These are phyloP conservation scores for Tolmerus cingulatus DNA, from an alignment of 2,888 invertebrate genomes.

Conservation along the genomic window DNA sequence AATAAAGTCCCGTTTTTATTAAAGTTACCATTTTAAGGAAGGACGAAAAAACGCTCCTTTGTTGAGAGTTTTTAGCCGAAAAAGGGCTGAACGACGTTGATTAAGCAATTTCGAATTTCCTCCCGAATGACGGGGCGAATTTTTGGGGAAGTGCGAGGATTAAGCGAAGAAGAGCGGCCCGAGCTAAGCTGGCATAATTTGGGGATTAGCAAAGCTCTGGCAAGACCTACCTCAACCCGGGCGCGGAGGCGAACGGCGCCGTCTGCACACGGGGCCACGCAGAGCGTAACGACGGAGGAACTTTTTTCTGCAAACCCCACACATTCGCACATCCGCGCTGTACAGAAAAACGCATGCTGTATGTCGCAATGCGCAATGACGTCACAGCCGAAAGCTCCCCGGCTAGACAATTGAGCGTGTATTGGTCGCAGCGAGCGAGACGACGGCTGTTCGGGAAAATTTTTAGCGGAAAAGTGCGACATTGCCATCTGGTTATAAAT, in stretches of 20 bases:
- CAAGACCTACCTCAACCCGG: neutral
- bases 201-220: conserved; percentile 11
- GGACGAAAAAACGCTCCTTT: neutral
- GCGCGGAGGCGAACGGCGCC: neutral
- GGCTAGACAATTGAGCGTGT: neutral
- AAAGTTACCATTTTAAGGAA: neutral
- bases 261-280: conserved; percentile 8
- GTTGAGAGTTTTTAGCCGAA: neutral
- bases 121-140: neutral
- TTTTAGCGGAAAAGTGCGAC: neutral
- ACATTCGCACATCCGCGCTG: neutral
- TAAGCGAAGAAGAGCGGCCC: neutral
- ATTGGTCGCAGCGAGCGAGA: neutral
- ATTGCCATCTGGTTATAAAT: conserved; percentile 24
- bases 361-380: conserved; percentile 54
- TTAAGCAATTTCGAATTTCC: neutral
- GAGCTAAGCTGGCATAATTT: neutral
- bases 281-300: neutral
- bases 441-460: neutral
- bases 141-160: neutral
- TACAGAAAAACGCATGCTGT: conserved; percentile 51
- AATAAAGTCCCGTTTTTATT: neutral
- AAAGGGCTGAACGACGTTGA: neutral
- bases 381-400: conserved; percentile 45
- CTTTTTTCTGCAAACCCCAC: neutral